Evolutionary conservation across 2,888 invertebrate genomes (phyloP), one percentile per base, ranked within the genome.

Genomic region (Choreutis nemorana): DNA sequence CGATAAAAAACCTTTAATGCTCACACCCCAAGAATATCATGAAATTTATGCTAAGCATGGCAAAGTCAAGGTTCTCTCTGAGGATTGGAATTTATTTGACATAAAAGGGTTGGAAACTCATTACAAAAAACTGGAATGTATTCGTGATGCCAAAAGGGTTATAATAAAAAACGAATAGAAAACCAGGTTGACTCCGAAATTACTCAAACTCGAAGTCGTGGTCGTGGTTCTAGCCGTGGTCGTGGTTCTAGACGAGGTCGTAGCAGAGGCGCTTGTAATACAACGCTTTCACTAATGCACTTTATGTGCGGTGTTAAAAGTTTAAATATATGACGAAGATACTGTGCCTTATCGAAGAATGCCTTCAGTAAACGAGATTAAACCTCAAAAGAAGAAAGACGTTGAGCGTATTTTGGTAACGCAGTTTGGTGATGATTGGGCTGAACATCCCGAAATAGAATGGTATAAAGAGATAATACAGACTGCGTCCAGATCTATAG

Each of bases 1-100:
- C 23, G 30, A 23, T n/a, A 32, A 32, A 18, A 30, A 29, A 21
- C 30, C 32, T 13, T 30, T 33, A 8, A 8, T 35, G 3, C 11
- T 33, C 7, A 22, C 5, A 14, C 24, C 25, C 7, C 4, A 32
- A 25, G 18, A 14, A 21, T 32, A 35, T 28, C 24, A 30, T 15
- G 30, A 32, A 26, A n/a, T 32, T 32, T 35, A 35, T 26, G 24
- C 32, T 5, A 32, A 32, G 25, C 29, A 35, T 28, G 35, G 35
- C 14, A 32, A 35, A 32, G 35, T 35, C 3, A 8, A 32, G 8
- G 14, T 27, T 11, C 15, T 35, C 7, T 7, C 21, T 30, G 15
- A 29, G 11, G 28, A 35, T 14, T 35, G 35, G 35, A 25, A 25
- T 25, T 13, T 25, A 12, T 25, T 25, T 7, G 13, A 25, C 13